These are phyloP conservation scores for Bombylius major DNA, from an alignment of 2,888 invertebrate genomes.

Conservation along the genomic window DNA sequence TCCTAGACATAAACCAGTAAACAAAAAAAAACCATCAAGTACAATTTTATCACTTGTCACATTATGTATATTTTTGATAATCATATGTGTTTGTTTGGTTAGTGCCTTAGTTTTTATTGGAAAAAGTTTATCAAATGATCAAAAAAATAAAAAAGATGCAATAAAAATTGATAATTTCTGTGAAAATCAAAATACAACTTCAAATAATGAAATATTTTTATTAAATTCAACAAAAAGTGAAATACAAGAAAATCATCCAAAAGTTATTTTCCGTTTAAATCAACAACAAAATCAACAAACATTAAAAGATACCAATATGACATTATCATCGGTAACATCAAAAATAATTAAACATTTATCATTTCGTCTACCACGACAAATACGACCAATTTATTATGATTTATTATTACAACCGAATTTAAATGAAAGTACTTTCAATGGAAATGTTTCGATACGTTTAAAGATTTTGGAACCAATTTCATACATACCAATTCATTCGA, in stretches of 20 bases:
- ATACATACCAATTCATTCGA: slow-evolving; percentile 40
- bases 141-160: neutral
- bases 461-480: slow-evolving; percentile 35
- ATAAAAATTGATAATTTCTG: neutral
- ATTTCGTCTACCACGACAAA: slow-evolving; percentile 45
- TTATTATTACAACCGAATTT: slow-evolving; percentile 51
- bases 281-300: neutral
- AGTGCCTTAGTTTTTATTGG: slow-evolving; percentile 33
- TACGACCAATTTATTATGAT: slow-evolving; percentile 50
- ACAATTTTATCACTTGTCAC: slow-evolving; percentile 30
- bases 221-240: neutral
- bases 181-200: neutral
- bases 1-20: slow-evolving; percentile 25
- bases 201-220: neutral
- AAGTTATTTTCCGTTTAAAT: slow-evolving; percentile 17
- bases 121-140: slow-evolving; percentile 12
- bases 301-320: neutral
- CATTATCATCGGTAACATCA: slow-evolving; percentile 13
- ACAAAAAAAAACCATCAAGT: slow-evolving; percentile 20
- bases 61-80: slow-evolving; percentile 31
- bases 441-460: slow-evolving; percentile 43
- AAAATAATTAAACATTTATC: slow-evolving; percentile 29
- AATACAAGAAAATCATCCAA: slow-evolving; percentile 16
- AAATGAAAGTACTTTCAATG: slow-evolving; percentile 43
- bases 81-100: slow-evolving; percentile 29